Conservation (phyloP, 2,888 invertebrate species). For the Temnothorax unifasciatus region DNA sequence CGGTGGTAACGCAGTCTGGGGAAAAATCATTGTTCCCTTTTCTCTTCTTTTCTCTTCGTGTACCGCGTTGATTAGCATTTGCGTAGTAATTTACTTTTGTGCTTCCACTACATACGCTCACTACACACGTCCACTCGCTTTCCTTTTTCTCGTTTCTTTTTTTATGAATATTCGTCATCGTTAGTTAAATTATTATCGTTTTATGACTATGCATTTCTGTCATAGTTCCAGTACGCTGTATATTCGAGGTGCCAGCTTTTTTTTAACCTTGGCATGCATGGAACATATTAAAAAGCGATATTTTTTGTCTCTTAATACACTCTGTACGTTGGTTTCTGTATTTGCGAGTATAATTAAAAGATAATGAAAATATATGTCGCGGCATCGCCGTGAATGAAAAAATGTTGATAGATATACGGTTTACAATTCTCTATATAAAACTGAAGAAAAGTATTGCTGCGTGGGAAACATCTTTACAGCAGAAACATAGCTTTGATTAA, state of each 20-base stretch:
- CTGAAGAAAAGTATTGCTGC: background rate
- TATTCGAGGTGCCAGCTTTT: background rate
- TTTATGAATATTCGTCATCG: conserved; percentile 37
- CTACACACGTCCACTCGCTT: conserved; percentile 26
- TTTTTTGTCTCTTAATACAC: conserved; percentile 6
- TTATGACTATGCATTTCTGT: conserved; percentile 15
- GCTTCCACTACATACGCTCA: conserved; percentile 34
- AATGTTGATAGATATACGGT: background rate
- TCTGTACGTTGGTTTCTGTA: background rate
- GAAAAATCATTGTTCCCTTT: conserved; percentile 38
- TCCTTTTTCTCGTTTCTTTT: conserved; percentile 22
- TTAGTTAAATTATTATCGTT: conserved; percentile 48
- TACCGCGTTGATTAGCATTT: conserved; percentile 54
- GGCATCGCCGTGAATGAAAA: background rate
- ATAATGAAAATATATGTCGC: background rate
- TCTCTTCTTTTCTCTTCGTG: conserved; percentile 27
- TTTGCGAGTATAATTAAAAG: background rate
- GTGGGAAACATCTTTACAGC: background rate
- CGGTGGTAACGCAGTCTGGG: conserved; percentile 19
- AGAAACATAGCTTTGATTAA: conserved; percentile 16
- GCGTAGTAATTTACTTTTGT: conserved; percentile 51
- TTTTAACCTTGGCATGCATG: background rate
- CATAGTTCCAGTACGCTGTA: background rate
- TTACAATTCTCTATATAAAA: conserved; percentile 5
- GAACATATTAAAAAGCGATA: conserved; percentile 19